These are phyloP conservation scores for Nomada flava DNA, from an alignment of 2,888 invertebrate genomes.

Conservation along the genomic window DNA sequence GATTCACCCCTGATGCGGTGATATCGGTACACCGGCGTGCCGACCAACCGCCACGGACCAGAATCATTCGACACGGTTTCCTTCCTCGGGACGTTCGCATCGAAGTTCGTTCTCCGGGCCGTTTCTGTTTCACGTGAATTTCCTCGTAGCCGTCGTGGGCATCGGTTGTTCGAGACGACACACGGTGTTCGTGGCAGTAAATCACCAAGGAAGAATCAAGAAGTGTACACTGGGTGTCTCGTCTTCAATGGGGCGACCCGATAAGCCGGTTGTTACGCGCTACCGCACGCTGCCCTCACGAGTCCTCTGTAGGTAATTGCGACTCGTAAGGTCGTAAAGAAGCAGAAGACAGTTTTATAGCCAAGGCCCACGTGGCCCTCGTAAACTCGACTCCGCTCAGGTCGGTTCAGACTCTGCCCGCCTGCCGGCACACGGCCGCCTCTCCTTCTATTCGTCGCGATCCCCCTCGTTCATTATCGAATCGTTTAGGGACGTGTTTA, in stretches of 20 bases:
- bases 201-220: slow-evolving; percentile 45
- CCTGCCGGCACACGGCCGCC: slow-evolving; percentile 62
- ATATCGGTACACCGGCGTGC: slow-evolving; percentile 46
- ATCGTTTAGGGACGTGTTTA: slow-evolving; percentile 68
- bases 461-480: slow-evolving; percentile 72
- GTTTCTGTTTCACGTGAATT: background rate
- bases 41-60: background rate
- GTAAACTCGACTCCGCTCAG: slow-evolving; percentile 75
- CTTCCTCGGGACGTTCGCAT: background rate
- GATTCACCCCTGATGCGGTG: slow-evolving; percentile 72
- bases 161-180: slow-evolving; percentile 6
- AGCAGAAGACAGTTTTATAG: slow-evolving; percentile 85
- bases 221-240: slow-evolving; percentile 38
- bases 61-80: slow-evolving; percentile 6
- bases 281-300: slow-evolving; percentile 72
- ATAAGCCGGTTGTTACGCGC: slow-evolving; percentile 73
- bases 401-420: slow-evolving; percentile 50
- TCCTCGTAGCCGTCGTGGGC: background rate
- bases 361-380: slow-evolving; percentile 85
- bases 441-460: slow-evolving; percentile 67
- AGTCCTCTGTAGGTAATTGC: slow-evolving; percentile 78
- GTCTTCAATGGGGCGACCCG: slow-evolving; percentile 73
- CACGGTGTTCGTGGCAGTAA: slow-evolving; percentile 25
- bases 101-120: background rate
- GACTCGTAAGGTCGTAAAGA: slow-evolving; percentile 83